A percentile compares a stretch with the other conserved stretches of the same genome.
Evolutionary conservation across 2,113 vertebrate genomes (phyloP).

Genomic region (Myotis lucifugus): DNA sequence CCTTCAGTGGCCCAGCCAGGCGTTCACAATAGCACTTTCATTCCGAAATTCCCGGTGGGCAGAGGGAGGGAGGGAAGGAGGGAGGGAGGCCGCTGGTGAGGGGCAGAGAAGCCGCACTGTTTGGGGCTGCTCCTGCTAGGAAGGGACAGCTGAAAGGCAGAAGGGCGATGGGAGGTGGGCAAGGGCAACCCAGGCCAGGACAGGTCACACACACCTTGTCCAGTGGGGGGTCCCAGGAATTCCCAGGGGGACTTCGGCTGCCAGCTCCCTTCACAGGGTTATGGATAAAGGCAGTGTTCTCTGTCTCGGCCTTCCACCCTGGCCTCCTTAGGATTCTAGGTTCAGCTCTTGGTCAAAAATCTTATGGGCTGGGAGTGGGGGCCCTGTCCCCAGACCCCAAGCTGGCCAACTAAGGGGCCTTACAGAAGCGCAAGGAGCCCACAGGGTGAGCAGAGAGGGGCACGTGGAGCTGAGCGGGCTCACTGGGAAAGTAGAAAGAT

Average conservation of each 20-base stretch:
- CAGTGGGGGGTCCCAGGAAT: neutral
- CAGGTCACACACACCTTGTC: neutral
- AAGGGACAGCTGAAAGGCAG: neutral
- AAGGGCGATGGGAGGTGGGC: neutral
- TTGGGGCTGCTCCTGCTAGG: constrained; percentile 15
- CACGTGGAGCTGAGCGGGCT: neutral
- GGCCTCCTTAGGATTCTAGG: neutral
- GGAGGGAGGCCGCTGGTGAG: constrained; percentile 30
- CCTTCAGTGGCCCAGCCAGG: constrained; percentile 80
- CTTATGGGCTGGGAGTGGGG: too few species aligned
- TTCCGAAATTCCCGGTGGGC: constrained; percentile 50
- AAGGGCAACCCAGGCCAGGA: neutral
- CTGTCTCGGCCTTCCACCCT: neutral
- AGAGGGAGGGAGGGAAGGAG: neutral
- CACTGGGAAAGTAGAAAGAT: neutral
- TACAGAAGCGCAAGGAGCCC: neutral
- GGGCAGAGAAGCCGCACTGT: constrained; percentile 42
- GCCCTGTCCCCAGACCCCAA: neutral
- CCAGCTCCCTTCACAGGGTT: neutral
- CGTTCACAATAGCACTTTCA: constrained; percentile 83
- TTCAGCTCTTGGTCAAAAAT: neutral
- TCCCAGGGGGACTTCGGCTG: neutral
- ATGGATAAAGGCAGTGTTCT: neutral
- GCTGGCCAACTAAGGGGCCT: neutral
- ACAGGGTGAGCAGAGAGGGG: neutral